Conservation (phyloP, 92 coral and sea anemone genomes). For the Bergia puertoricense region DNA sequence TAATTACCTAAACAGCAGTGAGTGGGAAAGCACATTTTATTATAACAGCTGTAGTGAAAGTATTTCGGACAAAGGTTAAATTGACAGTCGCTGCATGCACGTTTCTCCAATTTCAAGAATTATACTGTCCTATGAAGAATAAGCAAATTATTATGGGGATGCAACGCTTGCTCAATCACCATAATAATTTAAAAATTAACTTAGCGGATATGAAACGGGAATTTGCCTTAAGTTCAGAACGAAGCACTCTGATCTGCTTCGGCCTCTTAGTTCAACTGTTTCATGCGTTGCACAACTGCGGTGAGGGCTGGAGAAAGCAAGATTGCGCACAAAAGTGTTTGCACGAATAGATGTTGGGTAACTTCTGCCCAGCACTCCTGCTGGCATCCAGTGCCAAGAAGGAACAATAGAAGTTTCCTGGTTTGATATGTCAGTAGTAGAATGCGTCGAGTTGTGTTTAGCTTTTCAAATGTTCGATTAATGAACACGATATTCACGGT, state of each 20-base stretch:
- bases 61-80: not conserved
- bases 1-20: not conserved
- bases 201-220: not conserved
- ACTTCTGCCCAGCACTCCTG: constrained; percentile 40
- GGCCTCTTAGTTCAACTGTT: not conserved
- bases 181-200: too few relatives aligned
- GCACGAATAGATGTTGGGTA: not conserved
- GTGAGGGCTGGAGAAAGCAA: not conserved
- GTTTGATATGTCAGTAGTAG: not conserved
- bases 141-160: not conserved
- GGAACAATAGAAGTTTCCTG: constrained; percentile 15
- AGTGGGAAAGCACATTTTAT: not conserved
- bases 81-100: not conserved
- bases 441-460: not conserved
- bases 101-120: not conserved
- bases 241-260: not conserved
- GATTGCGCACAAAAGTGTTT: not conserved
- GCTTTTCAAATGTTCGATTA: not conserved
- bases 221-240: not conserved
- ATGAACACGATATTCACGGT: not conserved
- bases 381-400: constrained; percentile 36
- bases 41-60: not conserved
- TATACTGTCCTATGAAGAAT: not conserved
- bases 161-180: too few relatives aligned
- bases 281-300: not conserved